Conservation (phyloP, 2,888 invertebrate genomes). For the Limenitis camilla region DNA sequence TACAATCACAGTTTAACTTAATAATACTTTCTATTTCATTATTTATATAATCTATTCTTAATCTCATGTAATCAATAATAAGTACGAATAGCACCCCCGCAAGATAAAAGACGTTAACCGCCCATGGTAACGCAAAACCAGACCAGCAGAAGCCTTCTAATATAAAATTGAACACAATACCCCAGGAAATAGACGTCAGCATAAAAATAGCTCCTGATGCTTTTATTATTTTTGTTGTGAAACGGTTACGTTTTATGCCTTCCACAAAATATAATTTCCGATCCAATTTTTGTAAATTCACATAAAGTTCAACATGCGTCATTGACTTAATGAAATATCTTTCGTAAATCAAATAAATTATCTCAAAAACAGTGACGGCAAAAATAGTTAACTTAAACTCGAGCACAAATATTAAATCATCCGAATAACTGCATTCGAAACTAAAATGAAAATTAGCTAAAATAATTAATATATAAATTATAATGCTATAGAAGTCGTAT, state of each 20-base stretch:
- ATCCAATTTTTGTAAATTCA: conserved; percentile 51
- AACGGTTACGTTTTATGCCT: conserved; percentile 29
- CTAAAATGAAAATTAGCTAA: conserved; percentile 26
- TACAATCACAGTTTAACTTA: conserved; percentile 4
- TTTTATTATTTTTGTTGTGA: conserved; percentile 22
- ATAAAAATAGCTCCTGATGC: conserved; percentile 8
- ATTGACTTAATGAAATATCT: conserved; percentile 17
- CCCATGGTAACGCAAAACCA: conserved; percentile 1
- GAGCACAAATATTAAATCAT: conserved; percentile 28
- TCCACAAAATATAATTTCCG: conserved; percentile 35
- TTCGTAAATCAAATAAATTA: conserved; percentile 22
- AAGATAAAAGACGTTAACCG: background rate
- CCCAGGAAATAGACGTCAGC: conserved; percentile 20
- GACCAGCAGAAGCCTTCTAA: conserved; percentile 30
- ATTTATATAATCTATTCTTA: background rate
- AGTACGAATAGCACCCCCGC: background rate
- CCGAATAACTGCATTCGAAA: conserved; percentile 28
- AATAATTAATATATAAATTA: conserved; percentile 33
- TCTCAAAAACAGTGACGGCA: conserved; percentile 20
- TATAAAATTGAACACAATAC: conserved; percentile 29
- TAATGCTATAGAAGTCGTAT: conserved; percentile 35
- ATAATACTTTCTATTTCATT: background rate
- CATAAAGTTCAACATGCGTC: conserved; percentile 38
- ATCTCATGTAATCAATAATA: conserved; percentile 1
- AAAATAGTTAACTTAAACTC: conserved; percentile 34